Conservation (phyloP, 2,888 invertebrate species). For the Nasonovia ribisnigri region DNA sequence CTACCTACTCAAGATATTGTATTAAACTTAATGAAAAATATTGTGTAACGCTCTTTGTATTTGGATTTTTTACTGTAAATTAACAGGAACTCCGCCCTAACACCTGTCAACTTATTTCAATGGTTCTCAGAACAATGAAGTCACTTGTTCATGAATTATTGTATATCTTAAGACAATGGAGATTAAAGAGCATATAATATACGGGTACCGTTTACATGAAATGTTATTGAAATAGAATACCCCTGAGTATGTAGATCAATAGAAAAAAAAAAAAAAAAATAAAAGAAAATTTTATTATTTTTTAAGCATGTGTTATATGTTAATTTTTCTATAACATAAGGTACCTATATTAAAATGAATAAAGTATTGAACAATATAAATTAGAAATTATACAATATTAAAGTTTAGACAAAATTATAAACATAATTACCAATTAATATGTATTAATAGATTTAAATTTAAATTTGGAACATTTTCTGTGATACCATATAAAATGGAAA, state of each 20-base stretch:
- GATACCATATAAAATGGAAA: neutral
- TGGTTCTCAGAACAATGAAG: slow-evolving; percentile 60
- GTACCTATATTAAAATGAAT: neutral
- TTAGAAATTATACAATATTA: neutral
- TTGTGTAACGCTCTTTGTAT: slow-evolving; percentile 35
- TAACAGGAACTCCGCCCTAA: slow-evolving; percentile 51
- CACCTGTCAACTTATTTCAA: slow-evolving; percentile 58
- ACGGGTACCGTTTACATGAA: slow-evolving; percentile 17
- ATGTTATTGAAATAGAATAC: slow-evolving; percentile 51
- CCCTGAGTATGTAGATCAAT: slow-evolving; percentile 9
- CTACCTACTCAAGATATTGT: slow-evolving; percentile 30
- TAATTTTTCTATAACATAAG: neutral
- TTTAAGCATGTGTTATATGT: neutral
- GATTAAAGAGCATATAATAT: neutral
- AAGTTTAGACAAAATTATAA: neutral
- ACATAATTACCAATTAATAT: neutral
- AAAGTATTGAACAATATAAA: neutral
- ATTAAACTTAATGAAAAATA: slow-evolving; percentile 9
- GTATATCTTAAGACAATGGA: slow-evolving; percentile 58
- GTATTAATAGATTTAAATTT: neutral
- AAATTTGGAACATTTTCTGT: neutral
- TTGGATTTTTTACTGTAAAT: slow-evolving; percentile 39
- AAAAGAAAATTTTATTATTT: neutral
- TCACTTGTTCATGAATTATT: slow-evolving; percentile 49
- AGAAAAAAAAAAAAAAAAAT: too few relatives aligned